Base-by-base conservation (phyloP, 1,140 invertebrate genomes). In the Trachymyrmex cornetzi region DNA sequence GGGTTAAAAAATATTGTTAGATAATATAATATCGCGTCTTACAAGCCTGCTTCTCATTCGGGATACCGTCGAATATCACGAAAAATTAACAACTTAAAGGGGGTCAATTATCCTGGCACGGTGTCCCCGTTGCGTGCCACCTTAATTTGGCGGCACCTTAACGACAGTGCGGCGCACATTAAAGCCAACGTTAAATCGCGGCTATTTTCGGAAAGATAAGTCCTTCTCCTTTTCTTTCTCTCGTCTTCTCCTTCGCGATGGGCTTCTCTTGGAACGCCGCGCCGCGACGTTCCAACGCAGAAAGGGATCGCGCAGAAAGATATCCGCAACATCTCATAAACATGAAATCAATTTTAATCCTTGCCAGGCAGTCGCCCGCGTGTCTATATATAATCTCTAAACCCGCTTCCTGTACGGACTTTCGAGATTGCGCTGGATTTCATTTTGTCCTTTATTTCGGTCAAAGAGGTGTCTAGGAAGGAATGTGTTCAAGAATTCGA, bases 281-380 rank as follows among this genome's bases (percentile, higher is more conserved):
- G 64, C 53, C 38, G 24, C 61, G 74, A 59, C 77, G 74, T 57
- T 84, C 44, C 77, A n/a, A 63, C 72, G 57, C 61, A 38, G 71
- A 72, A 79, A 80, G 84, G 57, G 63, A 81, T 86, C 67, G 89
- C 89, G 90, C 30, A 4, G 48, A 81, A 91, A 93, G 89, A 87
- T 92, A 93, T 94, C 91, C 85, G 90, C 92, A 93, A 94, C 92
- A 93, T 94, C 91, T 94, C 92, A 91, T 92, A 94, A 94, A 94
- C 94, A 94, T 59, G 88, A 94, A 93, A 94, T 94, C 93, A 94
- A 94, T 94, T 94, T 94, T 94, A 92, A 94, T 94, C 91, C 90
- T 53, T 59, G 77, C 69, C 75, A 27, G 61, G 74, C 74, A 64
- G 79, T 50, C 63, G 57, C 38, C 22, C 80, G 27, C 27, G 48